phyloP scores from a whole-genome alignment of 2,113 vertebrate species.

The Campylomormyrus numenius region DNA sequence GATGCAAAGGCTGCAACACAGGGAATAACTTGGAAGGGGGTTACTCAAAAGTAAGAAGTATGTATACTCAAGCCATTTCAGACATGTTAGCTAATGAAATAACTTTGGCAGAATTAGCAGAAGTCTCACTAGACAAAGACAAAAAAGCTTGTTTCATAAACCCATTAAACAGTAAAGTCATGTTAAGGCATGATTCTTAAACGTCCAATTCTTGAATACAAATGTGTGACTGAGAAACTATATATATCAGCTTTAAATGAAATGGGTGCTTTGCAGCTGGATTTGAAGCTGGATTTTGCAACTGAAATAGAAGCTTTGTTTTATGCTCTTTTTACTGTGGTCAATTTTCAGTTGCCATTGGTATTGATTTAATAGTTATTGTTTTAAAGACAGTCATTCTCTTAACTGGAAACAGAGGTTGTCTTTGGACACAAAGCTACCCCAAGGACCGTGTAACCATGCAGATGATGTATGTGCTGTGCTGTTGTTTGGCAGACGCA shows the following conservation, averaged over 20 bases:
- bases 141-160: background rate
- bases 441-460: background rate
- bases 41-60: background rate
- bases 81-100: background rate
- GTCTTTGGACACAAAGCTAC: background rate
- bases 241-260: background rate
- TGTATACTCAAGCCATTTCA: background rate
- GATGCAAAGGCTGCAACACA: background rate
- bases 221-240: background rate
- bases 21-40: background rate
- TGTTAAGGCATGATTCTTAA: background rate
- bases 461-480: background rate
- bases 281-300: background rate
- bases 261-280: background rate
- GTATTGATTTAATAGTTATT: conserved; percentile 1
- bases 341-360: background rate
- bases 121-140: background rate
- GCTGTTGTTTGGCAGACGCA: conserved; percentile 8
- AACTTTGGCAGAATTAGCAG: background rate
- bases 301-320: background rate
- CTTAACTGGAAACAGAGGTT: conserved; percentile 13
- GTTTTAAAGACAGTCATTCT: background rate
- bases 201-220: too few relatives aligned
- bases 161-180: background rate
- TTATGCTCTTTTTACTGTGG: background rate